These are phyloP conservation scores for Pyrrhosoma nymphula DNA, from an alignment of 2,888 invertebrate species.

Conservation along the genomic window DNA sequence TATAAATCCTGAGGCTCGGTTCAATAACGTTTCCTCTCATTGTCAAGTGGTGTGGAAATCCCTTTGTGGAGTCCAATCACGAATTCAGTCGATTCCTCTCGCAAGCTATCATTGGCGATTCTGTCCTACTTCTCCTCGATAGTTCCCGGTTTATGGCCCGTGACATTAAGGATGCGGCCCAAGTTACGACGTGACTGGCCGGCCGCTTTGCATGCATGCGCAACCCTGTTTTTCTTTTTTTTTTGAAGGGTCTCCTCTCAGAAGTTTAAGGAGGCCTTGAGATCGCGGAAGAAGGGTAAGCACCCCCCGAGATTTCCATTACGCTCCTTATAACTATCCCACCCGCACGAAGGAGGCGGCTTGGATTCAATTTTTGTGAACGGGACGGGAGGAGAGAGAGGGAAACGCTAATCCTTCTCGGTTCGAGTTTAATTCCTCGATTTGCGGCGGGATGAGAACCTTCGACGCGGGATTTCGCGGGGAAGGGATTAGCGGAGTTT, in stretches of 20 bases:
- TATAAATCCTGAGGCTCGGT: no score
- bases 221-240: not conserved
- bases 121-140: not conserved
- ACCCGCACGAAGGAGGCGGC: not conserved
- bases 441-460: not conserved
- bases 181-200: not conserved
- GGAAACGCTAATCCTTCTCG: not conserved
- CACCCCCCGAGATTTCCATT: no score
- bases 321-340: not conserved
- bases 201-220: not conserved
- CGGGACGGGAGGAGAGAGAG: not conserved
- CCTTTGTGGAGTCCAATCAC: slow-evolving; percentile 3
- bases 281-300: not conserved
- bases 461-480: not conserved
- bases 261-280: not conserved
- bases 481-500: not conserved
- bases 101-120: slow-evolving; percentile 7
- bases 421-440: not conserved
- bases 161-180: not conserved
- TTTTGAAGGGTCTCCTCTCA: not conserved
- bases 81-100: not conserved
- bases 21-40: not conserved
- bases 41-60: not conserved
- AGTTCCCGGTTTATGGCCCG: not conserved
- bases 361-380: not conserved